Evolutionary conservation across 2,888 invertebrate genomes (phyloP), one percentile per base, ranked within the genome.

Genomic region (Hirudinaria manillensis): DNA sequence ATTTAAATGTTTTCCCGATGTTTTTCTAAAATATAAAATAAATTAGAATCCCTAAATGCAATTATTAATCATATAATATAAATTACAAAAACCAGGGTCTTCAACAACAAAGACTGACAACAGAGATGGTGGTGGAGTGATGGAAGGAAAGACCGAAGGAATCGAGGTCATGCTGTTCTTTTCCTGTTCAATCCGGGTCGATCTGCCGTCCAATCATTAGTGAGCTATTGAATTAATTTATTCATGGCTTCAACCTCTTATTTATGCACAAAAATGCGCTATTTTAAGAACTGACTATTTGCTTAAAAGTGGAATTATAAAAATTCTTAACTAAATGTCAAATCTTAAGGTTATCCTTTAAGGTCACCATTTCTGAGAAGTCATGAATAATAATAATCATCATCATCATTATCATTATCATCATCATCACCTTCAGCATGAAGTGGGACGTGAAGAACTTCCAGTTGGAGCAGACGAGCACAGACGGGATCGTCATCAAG

Each of bases 401-500:
- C 56, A 56, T 27, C 21, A 7, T 24, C 29, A 29, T 24, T 19
- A 61, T 27, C 29, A 24, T 61, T 19, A 61, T 27, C 61, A 29
- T 61, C 61, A 61, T 61, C 6, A 29, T 27, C 61, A 16, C n/a
- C 29, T 61, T 1, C 61, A 61, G 61, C 61, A 2, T 29, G 61
- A 24, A 61, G 29, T 1, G 13, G 61, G 61, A 61, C 6, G 4
- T 29, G 61, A 29, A 61, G 24, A 61, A 29, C 61, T n/a, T 61
- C 61, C 61, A 61, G 24, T 29, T 61, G 19, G 61, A 61, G 29
- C 29, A 61, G 24, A 61, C 61, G 61, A 61, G 61, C 10, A 24
- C 29, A n/a, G 61, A 61, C 61, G 61, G 61, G n/a, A 24, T 61
- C 24, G n/a, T 61, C 61, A 10, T 61, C 24, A 61, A 61, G 61